phyloP scores from a whole-genome alignment of 2,888 invertebrate genomes.

The Lasioglossum oenotherae region DNA sequence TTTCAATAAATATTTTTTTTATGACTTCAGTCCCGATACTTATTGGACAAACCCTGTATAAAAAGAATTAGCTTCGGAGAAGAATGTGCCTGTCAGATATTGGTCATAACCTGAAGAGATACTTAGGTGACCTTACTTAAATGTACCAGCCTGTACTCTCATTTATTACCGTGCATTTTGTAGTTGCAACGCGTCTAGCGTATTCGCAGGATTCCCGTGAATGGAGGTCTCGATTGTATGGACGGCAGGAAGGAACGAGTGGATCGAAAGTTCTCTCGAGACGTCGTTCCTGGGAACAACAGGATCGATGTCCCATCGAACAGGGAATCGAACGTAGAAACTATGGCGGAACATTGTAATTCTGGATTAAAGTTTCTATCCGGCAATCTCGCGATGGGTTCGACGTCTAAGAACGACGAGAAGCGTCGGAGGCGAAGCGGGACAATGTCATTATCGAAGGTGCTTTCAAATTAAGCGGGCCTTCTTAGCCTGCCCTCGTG shows the following conservation, averaged over 20 bases:
- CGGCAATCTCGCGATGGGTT: slow-evolving; percentile 71
- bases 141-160: too few relatives aligned
- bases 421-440: slow-evolving; percentile 37
- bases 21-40: too few relatives aligned
- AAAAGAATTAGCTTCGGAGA: too few relatives aligned
- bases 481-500: slow-evolving; percentile 64
- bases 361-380: slow-evolving; percentile 77
- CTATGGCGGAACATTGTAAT: slow-evolving; percentile 72
- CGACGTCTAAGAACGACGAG: slow-evolving; percentile 50
- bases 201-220: neutral
- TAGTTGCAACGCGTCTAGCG: neutral
- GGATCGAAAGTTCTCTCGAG: neutral
- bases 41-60: too few relatives aligned
- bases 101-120: too few relatives aligned
- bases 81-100: too few relatives aligned
- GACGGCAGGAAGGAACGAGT: neutral
- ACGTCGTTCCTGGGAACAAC: neutral
- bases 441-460: slow-evolving; percentile 75
- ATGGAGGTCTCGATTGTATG: neutral
- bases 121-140: too few relatives aligned
- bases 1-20: too few relatives aligned
- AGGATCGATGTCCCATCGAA: slow-evolving; percentile 1
- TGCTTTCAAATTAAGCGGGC: slow-evolving; percentile 78
- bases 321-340: neutral
- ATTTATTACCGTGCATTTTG: neutral